Conservation (phyloP, 2,797 vertebrate species). For the Enteromius thamalakanensis region DNA sequence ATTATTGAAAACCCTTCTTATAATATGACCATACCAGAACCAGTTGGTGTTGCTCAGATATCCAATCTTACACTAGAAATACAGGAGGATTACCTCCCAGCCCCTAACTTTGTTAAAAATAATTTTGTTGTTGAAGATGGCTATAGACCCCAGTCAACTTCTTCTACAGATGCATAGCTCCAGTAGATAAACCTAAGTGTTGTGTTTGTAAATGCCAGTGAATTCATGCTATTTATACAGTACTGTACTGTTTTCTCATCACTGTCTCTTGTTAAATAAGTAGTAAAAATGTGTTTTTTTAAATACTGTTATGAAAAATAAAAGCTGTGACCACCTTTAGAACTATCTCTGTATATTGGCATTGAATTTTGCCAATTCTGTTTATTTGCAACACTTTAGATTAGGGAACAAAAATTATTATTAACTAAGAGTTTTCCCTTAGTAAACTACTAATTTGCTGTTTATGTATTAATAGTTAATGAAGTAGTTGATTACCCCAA, state of each 20-base stretch:
- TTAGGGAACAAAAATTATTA: background rate
- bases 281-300: background rate
- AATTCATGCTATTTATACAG: background rate
- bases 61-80: slow-evolving; percentile 29
- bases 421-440: background rate
- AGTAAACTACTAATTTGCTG: background rate
- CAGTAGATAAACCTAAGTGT: background rate
- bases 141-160: slow-evolving; percentile 2
- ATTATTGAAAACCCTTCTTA: slow-evolving; percentile 53
- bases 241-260: background rate
- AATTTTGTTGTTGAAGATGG: background rate
- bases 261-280: background rate
- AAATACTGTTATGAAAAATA: slow-evolving; percentile 7
- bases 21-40: background rate
- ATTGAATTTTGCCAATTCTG: background rate
- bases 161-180: background rate
- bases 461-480: background rate
- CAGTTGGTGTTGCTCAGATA: background rate
- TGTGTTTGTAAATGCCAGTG: background rate
- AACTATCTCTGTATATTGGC: background rate
- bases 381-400: background rate
- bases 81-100: slow-evolving; percentile 22
- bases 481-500: too few species aligned
- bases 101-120: background rate
- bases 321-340: background rate